phyloP scores from a whole-genome alignment of 2,797 vertebrate species.

The Catostomus latipinnis region DNA sequence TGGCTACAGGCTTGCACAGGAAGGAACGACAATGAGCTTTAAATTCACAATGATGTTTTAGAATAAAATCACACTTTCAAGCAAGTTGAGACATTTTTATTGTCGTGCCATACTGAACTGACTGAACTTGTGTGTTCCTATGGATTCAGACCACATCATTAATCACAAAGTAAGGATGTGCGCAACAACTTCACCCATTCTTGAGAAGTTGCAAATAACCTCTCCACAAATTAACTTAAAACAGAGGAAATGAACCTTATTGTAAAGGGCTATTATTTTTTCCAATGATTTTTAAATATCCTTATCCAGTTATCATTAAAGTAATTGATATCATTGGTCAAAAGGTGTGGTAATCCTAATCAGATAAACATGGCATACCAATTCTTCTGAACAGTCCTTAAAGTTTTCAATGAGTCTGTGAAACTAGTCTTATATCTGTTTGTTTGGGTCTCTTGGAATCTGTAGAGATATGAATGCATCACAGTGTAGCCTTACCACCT shows the following conservation, averaged over 20 bases:
- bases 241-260: background rate
- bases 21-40: slow-evolving; percentile 36
- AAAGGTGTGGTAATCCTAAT: too few relatives aligned
- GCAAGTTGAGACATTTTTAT: background rate
- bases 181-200: background rate
- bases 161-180: background rate
- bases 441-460: too few relatives aligned
- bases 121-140: slow-evolving; percentile 10
- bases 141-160: slow-evolving; percentile 8
- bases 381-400: background rate
- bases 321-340: too few relatives aligned
- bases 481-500: background rate
- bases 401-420: too few relatives aligned
- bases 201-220: background rate
- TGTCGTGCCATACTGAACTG: background rate
- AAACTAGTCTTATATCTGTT: too few relatives aligned
- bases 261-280: too few relatives aligned
- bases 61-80: slow-evolving; percentile 1
- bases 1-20: slow-evolving; percentile 26
- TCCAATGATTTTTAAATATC: too few relatives aligned
- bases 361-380: background rate
- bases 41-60: slow-evolving; percentile 11
- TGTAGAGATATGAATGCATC: background rate
- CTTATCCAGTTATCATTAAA: too few relatives aligned
- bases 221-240: background rate